Percentiles rank a stretch among this genome's conserved stretches.
phyloP scores from a whole-genome alignment of 2,797 vertebrate genomes.

The Clamator glandarius region DNA sequence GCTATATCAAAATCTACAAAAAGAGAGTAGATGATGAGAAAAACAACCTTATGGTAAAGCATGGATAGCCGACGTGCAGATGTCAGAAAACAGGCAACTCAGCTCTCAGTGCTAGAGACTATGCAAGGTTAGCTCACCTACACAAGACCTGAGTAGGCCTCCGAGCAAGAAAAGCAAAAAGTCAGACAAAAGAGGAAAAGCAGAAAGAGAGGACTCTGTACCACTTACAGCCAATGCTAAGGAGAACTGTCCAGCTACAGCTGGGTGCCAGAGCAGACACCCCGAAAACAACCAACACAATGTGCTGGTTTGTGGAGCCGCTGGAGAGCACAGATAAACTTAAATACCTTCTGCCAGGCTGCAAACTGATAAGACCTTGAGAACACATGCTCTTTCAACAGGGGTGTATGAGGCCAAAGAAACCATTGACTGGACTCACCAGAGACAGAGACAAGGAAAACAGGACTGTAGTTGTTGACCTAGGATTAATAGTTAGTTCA shows the following conservation, averaged over 20 bases:
- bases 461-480: conserved; percentile 2
- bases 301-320: background rate
- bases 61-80: background rate
- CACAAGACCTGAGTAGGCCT: background rate
- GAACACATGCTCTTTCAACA: background rate
- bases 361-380: background rate
- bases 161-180: background rate
- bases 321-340: conserved; percentile 41
- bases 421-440: conserved; percentile 1
- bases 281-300: background rate
- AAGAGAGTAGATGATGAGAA: background rate
- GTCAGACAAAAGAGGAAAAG: background rate
- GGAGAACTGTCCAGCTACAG: background rate
- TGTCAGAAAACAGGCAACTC: background rate
- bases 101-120: background rate
- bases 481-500: conserved; percentile 42
- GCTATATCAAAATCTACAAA: no score
- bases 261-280: background rate
- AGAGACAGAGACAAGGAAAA: conserved; percentile 42
- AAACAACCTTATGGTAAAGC: background rate
- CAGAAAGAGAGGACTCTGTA: background rate
- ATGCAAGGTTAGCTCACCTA: background rate
- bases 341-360: background rate
- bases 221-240: background rate
- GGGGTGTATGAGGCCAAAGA: background rate